Conservation (phyloP, 2,113 vertebrate species). For the Strix aluco region DNA sequence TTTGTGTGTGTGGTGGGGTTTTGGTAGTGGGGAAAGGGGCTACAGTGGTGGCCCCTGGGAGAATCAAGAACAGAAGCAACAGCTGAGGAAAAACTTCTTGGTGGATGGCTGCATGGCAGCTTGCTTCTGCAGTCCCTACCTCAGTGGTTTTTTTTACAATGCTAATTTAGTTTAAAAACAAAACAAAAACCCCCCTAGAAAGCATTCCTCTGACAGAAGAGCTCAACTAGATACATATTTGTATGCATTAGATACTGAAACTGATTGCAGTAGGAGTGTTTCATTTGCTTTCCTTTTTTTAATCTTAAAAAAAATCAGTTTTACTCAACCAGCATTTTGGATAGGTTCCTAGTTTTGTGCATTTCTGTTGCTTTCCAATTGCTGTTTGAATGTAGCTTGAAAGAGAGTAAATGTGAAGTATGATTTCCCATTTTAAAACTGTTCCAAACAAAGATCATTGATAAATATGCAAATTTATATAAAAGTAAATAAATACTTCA, state of each 20-base stretch:
- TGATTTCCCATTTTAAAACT: not conserved
- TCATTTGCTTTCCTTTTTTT: not conserved
- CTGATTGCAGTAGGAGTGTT: not conserved
- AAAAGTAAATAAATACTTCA: not conserved
- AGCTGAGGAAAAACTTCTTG: not conserved
- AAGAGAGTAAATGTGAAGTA: not conserved
- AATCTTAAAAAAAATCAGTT: not conserved
- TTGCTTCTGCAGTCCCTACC: not conserved
- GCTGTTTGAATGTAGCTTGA: not conserved
- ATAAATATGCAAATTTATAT: not conserved
- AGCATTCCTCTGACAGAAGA: not conserved
- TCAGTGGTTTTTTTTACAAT: not conserved
- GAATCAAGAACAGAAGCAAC: not conserved
- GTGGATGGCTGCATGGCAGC: not conserved
- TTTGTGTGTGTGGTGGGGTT: no score
- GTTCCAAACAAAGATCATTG: not conserved
- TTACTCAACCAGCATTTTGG: not conserved
- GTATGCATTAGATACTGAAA: not conserved
- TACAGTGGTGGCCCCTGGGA: no score
- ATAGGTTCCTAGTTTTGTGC: not conserved
- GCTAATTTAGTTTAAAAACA: not conserved
- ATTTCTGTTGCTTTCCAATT: not conserved
- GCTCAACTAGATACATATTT: not conserved
- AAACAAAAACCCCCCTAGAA: not conserved
- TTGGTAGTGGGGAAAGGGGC: no score